phyloP scores from a whole-genome alignment of 2,797 vertebrate genomes.

The Scolopax rusticola region DNA sequence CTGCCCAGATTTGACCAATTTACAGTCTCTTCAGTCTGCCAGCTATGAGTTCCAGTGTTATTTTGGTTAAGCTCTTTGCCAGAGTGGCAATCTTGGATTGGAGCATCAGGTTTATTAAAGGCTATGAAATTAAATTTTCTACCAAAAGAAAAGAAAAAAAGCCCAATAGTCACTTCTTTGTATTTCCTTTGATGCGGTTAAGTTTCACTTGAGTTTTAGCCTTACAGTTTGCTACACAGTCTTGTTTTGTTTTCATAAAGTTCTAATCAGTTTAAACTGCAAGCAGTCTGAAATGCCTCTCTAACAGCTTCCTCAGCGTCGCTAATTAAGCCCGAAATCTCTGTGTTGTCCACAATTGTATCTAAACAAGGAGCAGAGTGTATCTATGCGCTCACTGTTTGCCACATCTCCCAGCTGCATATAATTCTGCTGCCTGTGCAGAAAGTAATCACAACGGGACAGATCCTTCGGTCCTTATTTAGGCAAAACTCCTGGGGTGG shows the following conservation, averaged over 20 bases:
- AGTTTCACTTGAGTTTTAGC: slow-evolving; percentile 42
- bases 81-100: slow-evolving; percentile 51
- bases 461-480: neutral
- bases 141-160: slow-evolving; percentile 13
- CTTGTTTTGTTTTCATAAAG: slow-evolving; percentile 57
- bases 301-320: neutral
- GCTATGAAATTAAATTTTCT: slow-evolving; percentile 44
- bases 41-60: slow-evolving; percentile 50
- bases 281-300: slow-evolving; percentile 23
- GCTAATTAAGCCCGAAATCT: slow-evolving; percentile 61
- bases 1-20: slow-evolving; percentile 47
- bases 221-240: slow-evolving; percentile 11
- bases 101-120: slow-evolving; percentile 54
- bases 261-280: slow-evolving; percentile 65
- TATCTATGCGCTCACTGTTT: neutral
- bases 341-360: slow-evolving; percentile 46
- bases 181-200: slow-evolving; percentile 45
- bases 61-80: slow-evolving; percentile 66
- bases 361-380: slow-evolving; percentile 54
- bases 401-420: slow-evolving; percentile 47
- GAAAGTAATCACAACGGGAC: slow-evolving; percentile 6
- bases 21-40: slow-evolving; percentile 25
- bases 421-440: slow-evolving; percentile 37
- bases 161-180: neutral
- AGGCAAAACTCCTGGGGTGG: slow-evolving; percentile 1